Evolutionary conservation across 2,113 vertebrate species (phyloP).

Genomic region (Saguinus imperator): DNA sequence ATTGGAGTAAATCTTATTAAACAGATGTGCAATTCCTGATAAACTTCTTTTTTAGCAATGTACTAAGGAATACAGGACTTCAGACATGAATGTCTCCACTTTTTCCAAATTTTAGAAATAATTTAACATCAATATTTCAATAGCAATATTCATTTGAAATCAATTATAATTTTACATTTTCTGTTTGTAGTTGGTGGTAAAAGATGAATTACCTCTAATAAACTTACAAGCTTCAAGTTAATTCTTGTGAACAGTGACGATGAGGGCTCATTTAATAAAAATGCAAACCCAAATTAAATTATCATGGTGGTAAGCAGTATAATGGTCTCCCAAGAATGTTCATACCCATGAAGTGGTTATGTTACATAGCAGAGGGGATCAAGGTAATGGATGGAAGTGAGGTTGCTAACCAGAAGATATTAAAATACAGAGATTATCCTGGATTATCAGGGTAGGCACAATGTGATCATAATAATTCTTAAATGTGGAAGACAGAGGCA

Average conservation of each 20-base stretch:
- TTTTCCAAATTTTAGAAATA: not conserved
- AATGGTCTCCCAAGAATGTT: not conserved
- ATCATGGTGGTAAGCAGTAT: not conserved
- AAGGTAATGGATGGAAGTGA: not conserved
- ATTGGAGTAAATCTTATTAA: not conserved
- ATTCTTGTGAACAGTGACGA: not conserved
- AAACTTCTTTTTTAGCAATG: not conserved
- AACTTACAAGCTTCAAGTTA: not conserved
- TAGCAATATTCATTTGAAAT: constrained; percentile 30
- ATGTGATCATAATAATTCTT: not conserved
- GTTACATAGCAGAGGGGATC: not conserved
- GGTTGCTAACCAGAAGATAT: not conserved
- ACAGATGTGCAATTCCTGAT: not conserved
- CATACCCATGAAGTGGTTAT: not conserved
- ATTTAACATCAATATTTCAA: constrained; percentile 22
- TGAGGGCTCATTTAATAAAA: not conserved
- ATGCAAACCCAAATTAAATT: not conserved
- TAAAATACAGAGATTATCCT: not conserved
- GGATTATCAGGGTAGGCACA: not conserved
- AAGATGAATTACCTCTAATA: not conserved
- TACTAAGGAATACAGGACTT: not conserved
- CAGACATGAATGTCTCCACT: not conserved
- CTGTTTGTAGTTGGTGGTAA: not conserved
- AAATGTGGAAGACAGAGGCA: not conserved
- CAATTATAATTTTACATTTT: not conserved